Evolutionary conservation across 2,113 vertebrate species (phyloP).

Genomic region (Hippocampus zosterae): DNA sequence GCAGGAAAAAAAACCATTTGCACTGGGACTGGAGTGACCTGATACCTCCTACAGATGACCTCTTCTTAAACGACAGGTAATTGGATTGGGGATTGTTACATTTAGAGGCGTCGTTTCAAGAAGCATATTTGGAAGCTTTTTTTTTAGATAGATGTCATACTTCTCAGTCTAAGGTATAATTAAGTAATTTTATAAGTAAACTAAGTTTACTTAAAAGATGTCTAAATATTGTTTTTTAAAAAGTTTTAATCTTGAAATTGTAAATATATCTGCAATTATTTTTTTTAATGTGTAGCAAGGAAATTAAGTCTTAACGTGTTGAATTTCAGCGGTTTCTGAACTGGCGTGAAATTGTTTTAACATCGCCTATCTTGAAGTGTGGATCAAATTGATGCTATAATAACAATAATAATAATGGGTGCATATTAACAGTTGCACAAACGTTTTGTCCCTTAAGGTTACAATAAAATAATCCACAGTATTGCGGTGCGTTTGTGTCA

Average conservation of each 20-base stretch:
- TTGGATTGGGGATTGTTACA: background rate
- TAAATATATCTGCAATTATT: background rate
- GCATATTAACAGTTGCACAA: background rate
- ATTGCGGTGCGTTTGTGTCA: background rate
- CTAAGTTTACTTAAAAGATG: no score
- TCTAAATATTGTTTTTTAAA: background rate
- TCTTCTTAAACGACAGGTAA: conserved; percentile 43
- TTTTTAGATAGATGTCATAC: background rate
- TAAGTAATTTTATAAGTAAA: no score
- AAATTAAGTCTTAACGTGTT: background rate
- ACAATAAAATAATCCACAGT: background rate
- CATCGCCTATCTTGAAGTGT: background rate
- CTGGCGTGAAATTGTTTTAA: background rate
- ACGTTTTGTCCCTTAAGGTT: background rate
- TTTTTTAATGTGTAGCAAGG: no score
- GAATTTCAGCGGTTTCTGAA: background rate
- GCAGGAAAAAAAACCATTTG: conserved; percentile 8
- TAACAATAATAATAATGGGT: background rate
- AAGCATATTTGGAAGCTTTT: background rate
- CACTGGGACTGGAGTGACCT: conserved; percentile 17
- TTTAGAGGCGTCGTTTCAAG: background rate
- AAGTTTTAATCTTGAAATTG: background rate
- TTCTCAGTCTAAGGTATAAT: no score
- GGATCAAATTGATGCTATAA: background rate
- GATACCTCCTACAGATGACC: conserved; percentile 40